Conservation (phyloP, 2,888 invertebrate species). For the Macrosiphum euphorbiae region DNA sequence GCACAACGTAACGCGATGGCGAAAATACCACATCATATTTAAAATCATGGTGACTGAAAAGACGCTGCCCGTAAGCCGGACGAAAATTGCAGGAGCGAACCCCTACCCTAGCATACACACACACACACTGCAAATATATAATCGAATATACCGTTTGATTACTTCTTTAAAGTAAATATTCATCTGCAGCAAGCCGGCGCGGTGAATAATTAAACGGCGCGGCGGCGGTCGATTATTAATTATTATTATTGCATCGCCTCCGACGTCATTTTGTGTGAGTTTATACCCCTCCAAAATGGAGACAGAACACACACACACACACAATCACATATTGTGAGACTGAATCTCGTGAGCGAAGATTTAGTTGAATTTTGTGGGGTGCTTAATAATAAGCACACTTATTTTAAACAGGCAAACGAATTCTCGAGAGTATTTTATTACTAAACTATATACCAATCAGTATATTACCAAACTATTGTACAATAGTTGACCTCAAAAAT, state of each 20-base stretch:
- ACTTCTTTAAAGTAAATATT: constrained; percentile 37
- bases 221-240: constrained; percentile 39
- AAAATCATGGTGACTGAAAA: background rate
- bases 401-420: too few species aligned
- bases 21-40: background rate
- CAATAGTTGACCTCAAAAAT: too few species aligned
- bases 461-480: too few species aligned
- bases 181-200: background rate
- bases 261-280: background rate
- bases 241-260: constrained; percentile 21
- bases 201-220: constrained; percentile 29
- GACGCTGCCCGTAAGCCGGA: background rate
- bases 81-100: background rate
- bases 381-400: background rate
- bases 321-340: background rate
- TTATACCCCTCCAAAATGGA: background rate
- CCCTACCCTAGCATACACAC: background rate
- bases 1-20: background rate
- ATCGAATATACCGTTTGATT: constrained; percentile 44
- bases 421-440: too few species aligned
- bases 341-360: background rate
- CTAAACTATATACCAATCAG: too few species aligned
- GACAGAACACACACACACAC: background rate
- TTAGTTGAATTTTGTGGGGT: background rate
- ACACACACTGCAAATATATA: constrained; percentile 17